Evolutionary conservation across 2,888 invertebrate genomes (phyloP), one percentile per base, ranked within the genome.

Genomic region (Acanthococcus lagerstroemiae): DNA sequence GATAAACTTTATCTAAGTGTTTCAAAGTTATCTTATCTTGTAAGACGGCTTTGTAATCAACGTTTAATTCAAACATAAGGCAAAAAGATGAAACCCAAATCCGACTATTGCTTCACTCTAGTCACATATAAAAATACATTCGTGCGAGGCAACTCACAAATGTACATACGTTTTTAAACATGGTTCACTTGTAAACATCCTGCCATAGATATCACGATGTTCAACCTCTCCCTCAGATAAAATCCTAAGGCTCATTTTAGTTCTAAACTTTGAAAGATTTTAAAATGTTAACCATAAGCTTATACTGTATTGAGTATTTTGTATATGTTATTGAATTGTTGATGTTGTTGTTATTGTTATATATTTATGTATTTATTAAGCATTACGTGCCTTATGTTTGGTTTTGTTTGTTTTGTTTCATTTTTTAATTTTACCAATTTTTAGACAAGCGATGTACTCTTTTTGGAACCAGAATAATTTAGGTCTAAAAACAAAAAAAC

Each of bases 361-460:
- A 52, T 63, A 63, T 63, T 54, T 63, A 66, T 57, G 66, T 66
- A 72, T 71, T 70, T 71, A 72, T 71, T 72, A 70, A 72, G 72
- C 72, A 72, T 72, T 72, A 72, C 71, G 72, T 72, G 72, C 72
- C 72, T 72, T 72, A 72, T 70, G 72, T 72, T 63, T 63, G 54
- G 54, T 54, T 63, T 63, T 30, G 63, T 63, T 63, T 52, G 50
- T 27, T 63, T 63, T 54, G 22, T 61, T 61, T 30, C 27, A 27
- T 61, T 58, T 26, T 46, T 37, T 24, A 21, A 7, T 57, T 55
- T 27, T 21, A 17, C 27, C 17, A 26, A 17, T 55, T 55, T 26
- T 21, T 56, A 52, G 52, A 52, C 15, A 15, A 52, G 24, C 52
- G 15, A 19, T 52, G 52, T 24, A 22, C 22, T 52, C 24, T 27